Conservation (phyloP, 2,797 vertebrate genomes). For the Cirrhinus molitorella region DNA sequence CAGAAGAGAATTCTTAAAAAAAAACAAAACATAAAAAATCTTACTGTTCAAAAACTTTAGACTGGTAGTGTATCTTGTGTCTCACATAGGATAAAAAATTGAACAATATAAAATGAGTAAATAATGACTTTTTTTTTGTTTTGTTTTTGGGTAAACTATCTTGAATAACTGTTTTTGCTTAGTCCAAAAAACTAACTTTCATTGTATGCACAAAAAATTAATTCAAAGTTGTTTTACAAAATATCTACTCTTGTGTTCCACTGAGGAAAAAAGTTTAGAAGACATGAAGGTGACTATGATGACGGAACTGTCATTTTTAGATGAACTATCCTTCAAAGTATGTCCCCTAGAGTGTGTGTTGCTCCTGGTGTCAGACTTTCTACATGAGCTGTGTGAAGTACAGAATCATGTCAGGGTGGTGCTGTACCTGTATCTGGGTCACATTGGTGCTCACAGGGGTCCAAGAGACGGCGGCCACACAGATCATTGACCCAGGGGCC, state of each 20-base stretch:
- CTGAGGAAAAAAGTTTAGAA: not conserved
- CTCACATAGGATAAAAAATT: too few species aligned
- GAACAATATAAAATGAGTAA: too few species aligned
- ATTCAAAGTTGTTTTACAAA: not conserved
- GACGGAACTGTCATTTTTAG: not conserved
- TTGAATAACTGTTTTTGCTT: not conserved
- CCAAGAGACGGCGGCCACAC: slow-evolving; percentile 92
- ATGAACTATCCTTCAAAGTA: not conserved
- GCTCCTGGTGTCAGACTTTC: slow-evolving; percentile 6
- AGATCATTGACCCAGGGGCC: slow-evolving; percentile 95
- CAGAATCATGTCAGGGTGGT: not conserved
- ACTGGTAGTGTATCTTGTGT: too few species aligned
- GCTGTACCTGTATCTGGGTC: slow-evolving; percentile 92
- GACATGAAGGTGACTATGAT: not conserved
- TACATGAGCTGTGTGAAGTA: slow-evolving; percentile 23
- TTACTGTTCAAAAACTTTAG: too few species aligned
- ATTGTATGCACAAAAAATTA: not conserved
- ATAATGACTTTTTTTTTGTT: too few species aligned
- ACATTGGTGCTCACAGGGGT: slow-evolving; percentile 97
- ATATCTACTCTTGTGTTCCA: not conserved
- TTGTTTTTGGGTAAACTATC: too few species aligned
- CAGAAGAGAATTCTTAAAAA: too few species aligned
- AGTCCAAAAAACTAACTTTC: not conserved
- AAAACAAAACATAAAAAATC: too few species aligned
- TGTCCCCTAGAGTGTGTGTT: not conserved